Evolutionary conservation across 2,113 vertebrate species (phyloP), one percentile per base, ranked within the genome.

Genomic region (Anthoscopus minutus): DNA sequence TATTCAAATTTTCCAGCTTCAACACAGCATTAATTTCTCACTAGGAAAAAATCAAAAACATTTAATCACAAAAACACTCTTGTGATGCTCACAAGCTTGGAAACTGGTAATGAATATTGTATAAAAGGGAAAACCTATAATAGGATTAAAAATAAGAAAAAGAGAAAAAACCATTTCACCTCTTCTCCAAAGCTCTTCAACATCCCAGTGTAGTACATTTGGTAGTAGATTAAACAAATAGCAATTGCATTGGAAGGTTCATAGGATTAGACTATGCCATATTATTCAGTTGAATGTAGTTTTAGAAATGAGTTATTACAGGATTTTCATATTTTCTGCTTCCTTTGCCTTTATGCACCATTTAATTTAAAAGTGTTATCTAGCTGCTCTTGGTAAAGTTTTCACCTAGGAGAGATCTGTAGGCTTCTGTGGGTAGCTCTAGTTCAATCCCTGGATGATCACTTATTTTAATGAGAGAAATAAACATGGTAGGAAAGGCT

Each of bases 401-500:
- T 83, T 84, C 86, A 88, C 51, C 76, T 80, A 81, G 57, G 23
- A 86, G 56, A 84, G 25, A 50, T 90, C 79, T 84, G 23, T 33
- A 70, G 37, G 18, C 21, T 94, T 91, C 64, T 5, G 1, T 74
- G 56, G 42, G 33, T 78, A 71, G n/a, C 56, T 94, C 19, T 74
- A 7, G 56, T 78, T 64, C 53, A 20, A n/a, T 66, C 21, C 51
- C 60, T 91, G 42, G 44, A 38, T 45, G 69, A 70, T 81, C 56
- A 13, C 51, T 86, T 94, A 30, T 35, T 93, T 92, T 94, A 93
- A 84, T 78, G 69, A 90, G 44, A 81, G n/a, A 84, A 81, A 81
- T 64, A 80, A 93, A 78, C 37, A 28, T 18, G 53, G 71, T 66
- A 22, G 20, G 45, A 88, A 84, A 88, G 28, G 40, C 40, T 95